Evolutionary conservation across 92 coral and sea anemone species (phyloP), one percentile per base, ranked within the genome.

Genomic region (Phenganax subtilis): DNA sequence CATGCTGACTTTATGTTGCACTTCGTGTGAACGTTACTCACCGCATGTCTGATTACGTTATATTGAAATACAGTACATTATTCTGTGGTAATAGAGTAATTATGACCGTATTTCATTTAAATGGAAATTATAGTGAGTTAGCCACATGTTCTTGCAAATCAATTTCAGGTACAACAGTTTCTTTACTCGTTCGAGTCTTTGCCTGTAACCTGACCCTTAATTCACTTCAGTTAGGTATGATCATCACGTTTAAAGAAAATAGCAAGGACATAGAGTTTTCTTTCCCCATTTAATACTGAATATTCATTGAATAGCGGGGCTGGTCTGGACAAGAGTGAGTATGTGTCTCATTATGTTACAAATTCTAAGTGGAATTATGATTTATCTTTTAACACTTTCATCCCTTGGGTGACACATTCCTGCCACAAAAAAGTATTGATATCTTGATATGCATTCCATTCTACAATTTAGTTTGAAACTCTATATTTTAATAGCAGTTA

Each of bases 341-440:
- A 64, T 64, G 31, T 68, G 73, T 68, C 52, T 30, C 31, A 8
- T 20, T 30, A 10, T 30, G 47, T 17, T 12, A 12, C n/a, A 20
- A 20, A 20, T 20, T 20, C 25, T 20, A 20, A 20, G 73, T 2
- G 73, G 14, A 5, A 51, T 37, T 53, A 28, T 29, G 14, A 68
- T 68, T 28, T 68, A 68, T 68, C 73, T 68, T 68, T 68, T 68
- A 68, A 68, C 73, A 68, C 73, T 10, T 30, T 68, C 31, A 30
- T 30, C 54, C 73, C 12, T 53, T 37, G 29, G 73, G 73, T 37
- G 73, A 68, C 47, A 37, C 47, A 30, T 68, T 37, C 54, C 54
- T 30, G 54, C 20, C 14, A 8, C n/a, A 68, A 30, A 68, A 3
- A 25, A 37, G 27, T 37, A 37, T 37, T 37, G 47, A 37, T 37